Percentiles rank a stretch among this genome's conserved stretches.
phyloP scores from a whole-genome alignment of 2,888 invertebrate species.

The Caenorhabditis drosophilae region DNA sequence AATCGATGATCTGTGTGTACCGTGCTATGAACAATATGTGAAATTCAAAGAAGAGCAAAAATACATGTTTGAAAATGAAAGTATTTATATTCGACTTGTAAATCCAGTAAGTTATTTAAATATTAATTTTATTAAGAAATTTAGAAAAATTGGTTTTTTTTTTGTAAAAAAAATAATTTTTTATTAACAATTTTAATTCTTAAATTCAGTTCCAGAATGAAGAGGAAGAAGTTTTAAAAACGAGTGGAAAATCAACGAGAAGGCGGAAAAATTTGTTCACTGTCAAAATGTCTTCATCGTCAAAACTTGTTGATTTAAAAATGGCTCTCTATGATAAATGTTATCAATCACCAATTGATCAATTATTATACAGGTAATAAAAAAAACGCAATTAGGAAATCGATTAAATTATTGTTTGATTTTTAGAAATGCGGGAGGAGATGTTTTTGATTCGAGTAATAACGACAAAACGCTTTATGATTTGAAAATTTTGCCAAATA shows the following conservation, averaged over 20 bases:
- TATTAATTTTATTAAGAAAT: background rate
- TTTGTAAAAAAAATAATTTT: no score
- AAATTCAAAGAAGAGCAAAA: constrained; percentile 19
- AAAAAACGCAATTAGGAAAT: no score
- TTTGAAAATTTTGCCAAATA: constrained; percentile 53
- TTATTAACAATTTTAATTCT: no score
- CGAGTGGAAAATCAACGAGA: constrained; percentile 21
- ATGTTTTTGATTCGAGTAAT: constrained; percentile 18
- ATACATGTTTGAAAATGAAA: constrained; percentile 38
- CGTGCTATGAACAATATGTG: constrained; percentile 36
- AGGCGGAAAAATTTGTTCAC: constrained; percentile 24
- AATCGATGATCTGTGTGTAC: constrained; percentile 33
- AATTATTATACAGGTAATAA: constrained; percentile 43
- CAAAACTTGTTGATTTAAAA: constrained; percentile 57
- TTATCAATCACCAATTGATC: constrained; percentile 41
- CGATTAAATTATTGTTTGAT: no score
- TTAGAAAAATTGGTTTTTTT: background rate
- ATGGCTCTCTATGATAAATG: constrained; percentile 53
- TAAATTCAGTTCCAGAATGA: no score
- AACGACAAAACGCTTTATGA: constrained; percentile 56
- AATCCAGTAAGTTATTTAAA: constrained; percentile 10
- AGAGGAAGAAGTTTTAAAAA: constrained; percentile 10
- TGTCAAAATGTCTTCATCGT: constrained; percentile 45
- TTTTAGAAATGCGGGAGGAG: constrained; percentile 19
- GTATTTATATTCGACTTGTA: constrained; percentile 60